Conservation (phyloP, 2,888 invertebrate species). For the Stenchaetothrips biformis region DNA sequence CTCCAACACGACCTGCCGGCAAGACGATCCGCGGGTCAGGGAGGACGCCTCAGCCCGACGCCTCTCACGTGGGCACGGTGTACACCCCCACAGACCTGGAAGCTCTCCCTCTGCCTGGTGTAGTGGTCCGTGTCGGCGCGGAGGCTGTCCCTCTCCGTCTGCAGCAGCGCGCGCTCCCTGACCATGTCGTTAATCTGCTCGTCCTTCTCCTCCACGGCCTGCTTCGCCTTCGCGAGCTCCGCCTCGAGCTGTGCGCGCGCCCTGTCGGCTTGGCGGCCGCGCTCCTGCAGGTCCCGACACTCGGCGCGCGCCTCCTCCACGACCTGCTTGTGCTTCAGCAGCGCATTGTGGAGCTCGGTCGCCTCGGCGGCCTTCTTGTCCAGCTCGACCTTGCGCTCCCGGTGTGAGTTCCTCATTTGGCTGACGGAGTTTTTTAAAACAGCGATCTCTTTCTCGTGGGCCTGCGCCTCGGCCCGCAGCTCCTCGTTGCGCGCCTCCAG, state of each 20-base stretch:
- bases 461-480: background rate
- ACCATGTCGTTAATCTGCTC: background rate
- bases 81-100: background rate
- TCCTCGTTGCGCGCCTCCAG: background rate
- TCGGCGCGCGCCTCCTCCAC: conserved; percentile 4
- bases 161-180: too few relatives aligned
- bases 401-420: background rate
- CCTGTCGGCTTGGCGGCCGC: background rate
- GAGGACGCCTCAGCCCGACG: too few relatives aligned
- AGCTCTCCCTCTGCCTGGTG: background rate
- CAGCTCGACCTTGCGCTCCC: background rate
- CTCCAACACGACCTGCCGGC: background rate
- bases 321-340: background rate
- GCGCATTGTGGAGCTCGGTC: background rate
- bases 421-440: conserved; percentile 19
- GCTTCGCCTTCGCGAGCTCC: background rate
- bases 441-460: background rate
- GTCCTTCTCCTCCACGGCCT: background rate
- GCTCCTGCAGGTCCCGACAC: background rate
- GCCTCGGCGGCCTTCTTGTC: background rate
- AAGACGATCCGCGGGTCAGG: too few relatives aligned
- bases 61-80: too few relatives aligned
- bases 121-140: background rate
- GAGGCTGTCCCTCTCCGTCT: background rate
- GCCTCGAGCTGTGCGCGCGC: conserved; percentile 11